Evolutionary conservation across 2,888 invertebrate species (phyloP), one percentile per base, ranked within the genome.

Genomic region (Leptopterna dolabrata): DNA sequence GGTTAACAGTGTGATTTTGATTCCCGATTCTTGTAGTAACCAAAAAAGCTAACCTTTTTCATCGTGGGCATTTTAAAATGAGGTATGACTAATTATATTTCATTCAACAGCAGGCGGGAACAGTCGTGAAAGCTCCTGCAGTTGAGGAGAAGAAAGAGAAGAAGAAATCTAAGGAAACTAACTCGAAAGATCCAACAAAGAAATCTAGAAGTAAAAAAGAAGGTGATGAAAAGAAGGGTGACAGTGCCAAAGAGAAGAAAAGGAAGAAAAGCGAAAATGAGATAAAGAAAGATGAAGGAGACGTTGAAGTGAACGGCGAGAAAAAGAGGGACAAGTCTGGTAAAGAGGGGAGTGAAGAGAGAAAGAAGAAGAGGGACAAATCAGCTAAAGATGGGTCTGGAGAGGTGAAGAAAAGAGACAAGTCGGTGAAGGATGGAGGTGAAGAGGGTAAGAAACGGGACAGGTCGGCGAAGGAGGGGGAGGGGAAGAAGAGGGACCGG

Each of bases 401-500:
- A 91, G 92, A 84, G 92, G 92, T 91, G 92, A 27, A 91, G 80
- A 92, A 91, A 89, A 91, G 90, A 78, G 70, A 41, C 29, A 80
- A 71, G 92, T 91, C 89, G 91, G 91, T 89, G 2, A 81, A 81
- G 16, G 81, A 81, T 24, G 63, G 63, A 1, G 27, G 73, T 71
- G 91, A 2, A 91, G 91, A 89, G 91, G 92, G 82, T 91, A 92
- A 91, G 92, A 92, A 91, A 89, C 91, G 90, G 76, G 70, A 43
- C 29, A 82, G 70, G 92, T 91, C 89, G 16, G 11, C 13, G 88
- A 89, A 90, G 87, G 89, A 89, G 71, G 89, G 88, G 83, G 91
- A 89, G 91, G 92, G 84, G 92, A 92, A 91, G 92, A 24, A 89
- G 78, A 83, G 85, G 29, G 82, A 89, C 27, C 43, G 70, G 70